Evolutionary conservation across 2,888 invertebrate genomes (phyloP).

Genomic region (Torymus aiolomorphi): DNA sequence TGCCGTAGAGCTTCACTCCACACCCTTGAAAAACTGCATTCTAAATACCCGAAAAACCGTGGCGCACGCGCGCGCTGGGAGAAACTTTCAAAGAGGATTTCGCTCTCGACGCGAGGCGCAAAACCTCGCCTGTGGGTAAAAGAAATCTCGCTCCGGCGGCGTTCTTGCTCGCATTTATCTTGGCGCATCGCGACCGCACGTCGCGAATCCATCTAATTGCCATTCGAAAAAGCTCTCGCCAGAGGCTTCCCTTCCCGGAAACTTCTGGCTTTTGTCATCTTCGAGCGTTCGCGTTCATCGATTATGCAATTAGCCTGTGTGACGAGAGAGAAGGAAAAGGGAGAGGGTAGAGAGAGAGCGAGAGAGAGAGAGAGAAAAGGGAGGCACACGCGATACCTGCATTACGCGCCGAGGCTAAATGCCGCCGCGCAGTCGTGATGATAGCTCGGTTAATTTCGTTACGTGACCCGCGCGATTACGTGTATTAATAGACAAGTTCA

Average conservation of each 20-base stretch:
- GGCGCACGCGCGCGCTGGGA: too few relatives aligned
- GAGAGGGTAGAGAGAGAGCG: too few relatives aligned
- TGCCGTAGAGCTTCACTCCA: too few relatives aligned
- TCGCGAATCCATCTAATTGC: not conserved
- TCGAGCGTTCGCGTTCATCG: constrained; percentile 15
- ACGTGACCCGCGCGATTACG: constrained; percentile 29
- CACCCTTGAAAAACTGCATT: too few relatives aligned
- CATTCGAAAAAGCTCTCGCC: not conserved
- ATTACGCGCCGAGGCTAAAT: constrained; percentile 27
- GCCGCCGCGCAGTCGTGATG: constrained; percentile 1
- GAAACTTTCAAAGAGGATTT: too few relatives aligned
- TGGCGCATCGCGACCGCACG: not conserved
- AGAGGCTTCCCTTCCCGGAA: not conserved
- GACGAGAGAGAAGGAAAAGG: too few relatives aligned
- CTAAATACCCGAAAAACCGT: too few relatives aligned
- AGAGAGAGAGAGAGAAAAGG: not conserved
- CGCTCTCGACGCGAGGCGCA: too few relatives aligned
- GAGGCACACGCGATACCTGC: constrained; percentile 35
- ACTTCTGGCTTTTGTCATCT: not conserved
- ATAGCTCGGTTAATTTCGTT: constrained; percentile 33
- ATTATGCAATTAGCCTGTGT: constrained; percentile 37
- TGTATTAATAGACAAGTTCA: constrained; percentile 28
- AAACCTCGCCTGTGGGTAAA: too few relatives aligned
- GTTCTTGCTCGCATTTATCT: constrained; percentile 1
- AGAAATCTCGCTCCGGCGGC: too few relatives aligned